A percentile compares a stretch with the other conserved stretches of the same genome.
Conservation (phyloP, 2,797 vertebrate species). For the Scarus forsteni region DNA sequence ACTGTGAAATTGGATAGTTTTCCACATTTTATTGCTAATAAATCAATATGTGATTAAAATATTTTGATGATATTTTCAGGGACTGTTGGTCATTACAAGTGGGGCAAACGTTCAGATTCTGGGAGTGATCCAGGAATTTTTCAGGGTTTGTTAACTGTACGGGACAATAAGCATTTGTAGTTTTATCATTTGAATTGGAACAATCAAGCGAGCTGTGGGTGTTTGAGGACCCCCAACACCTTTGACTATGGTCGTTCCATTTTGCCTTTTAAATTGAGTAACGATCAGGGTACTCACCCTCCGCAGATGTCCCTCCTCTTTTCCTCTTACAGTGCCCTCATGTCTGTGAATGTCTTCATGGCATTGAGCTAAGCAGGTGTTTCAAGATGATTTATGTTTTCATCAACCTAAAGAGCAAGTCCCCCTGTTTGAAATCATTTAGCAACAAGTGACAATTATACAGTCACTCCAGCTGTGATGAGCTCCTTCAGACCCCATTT, state of each 20-base stretch:
- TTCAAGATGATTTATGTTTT: slow-evolving; percentile 9
- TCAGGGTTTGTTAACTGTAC: too few species aligned
- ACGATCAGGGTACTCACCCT: background rate
- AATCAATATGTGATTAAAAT: too few species aligned
- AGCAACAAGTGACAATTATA: slow-evolving; percentile 46
- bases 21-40: too few species aligned
- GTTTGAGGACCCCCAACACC: too few species aligned
- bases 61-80: too few species aligned
- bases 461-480: slow-evolving; percentile 44
- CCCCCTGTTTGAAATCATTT: slow-evolving; percentile 24
- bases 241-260: background rate
- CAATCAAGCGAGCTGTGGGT: too few species aligned
- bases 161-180: too few species aligned
- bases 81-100: too few species aligned
- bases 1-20: too few species aligned
- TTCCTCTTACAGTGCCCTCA: background rate
- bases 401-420: slow-evolving; percentile 28
- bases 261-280: background rate
- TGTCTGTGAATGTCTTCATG: background rate
- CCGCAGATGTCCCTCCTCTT: background rate
- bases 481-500: slow-evolving; percentile 43
- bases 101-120: too few species aligned
- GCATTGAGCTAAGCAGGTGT: background rate
- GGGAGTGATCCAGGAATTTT: too few species aligned
- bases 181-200: too few species aligned